Evolutionary conservation across 2,888 invertebrate genomes (phyloP), one percentile per base, ranked within the genome.

Genomic region (Nomada goodeniana): DNA sequence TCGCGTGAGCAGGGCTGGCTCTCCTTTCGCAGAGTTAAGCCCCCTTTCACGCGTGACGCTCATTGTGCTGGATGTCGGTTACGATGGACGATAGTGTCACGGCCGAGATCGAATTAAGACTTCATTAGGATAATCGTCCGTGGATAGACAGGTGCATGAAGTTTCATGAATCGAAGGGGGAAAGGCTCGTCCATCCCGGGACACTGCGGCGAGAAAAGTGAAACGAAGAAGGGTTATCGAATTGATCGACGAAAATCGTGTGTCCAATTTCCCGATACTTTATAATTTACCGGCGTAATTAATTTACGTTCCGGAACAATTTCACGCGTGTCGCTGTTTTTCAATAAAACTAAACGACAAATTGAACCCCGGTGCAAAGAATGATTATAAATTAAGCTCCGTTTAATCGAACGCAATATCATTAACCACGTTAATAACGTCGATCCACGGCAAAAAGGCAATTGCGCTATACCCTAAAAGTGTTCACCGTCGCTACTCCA

Each of bases 31-130:
- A 23, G 10, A 23, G 23, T 53, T 60, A 61, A 73, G 52, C 29
- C 50, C 11, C 60, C 65, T 76, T 36, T 61, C 61, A 47, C 60
- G 53, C 60, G 0, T 29, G 55, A 55, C 50, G 50, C 60, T 50
- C 29, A 59, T 70, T 70, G 59, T 60, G 42, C 10, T 5, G 2
- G n/a, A 36, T 23, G 57, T 55, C 36, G 23, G 15, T 63, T 26
- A 15, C 70, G n/a, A 59, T 59, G 29, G n/a, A 4, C n/a, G 18
- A 18, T 44, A 11, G 18, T 15, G 20, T 20, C 29, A 29, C 10
- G 10, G 15, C 20, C 29, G 0, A 29, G n/a, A 60, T 60, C 29
- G 13, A 70, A 60, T 60, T 50, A 70, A 60, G 50, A 3, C n/a
- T 20, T 70, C n/a, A 15, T 50, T 47, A 44, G 20, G 55, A 68